These are phyloP conservation scores for Todus mexicanus DNA, from an alignment of 2,797 vertebrate species.

Conservation along the genomic window DNA sequence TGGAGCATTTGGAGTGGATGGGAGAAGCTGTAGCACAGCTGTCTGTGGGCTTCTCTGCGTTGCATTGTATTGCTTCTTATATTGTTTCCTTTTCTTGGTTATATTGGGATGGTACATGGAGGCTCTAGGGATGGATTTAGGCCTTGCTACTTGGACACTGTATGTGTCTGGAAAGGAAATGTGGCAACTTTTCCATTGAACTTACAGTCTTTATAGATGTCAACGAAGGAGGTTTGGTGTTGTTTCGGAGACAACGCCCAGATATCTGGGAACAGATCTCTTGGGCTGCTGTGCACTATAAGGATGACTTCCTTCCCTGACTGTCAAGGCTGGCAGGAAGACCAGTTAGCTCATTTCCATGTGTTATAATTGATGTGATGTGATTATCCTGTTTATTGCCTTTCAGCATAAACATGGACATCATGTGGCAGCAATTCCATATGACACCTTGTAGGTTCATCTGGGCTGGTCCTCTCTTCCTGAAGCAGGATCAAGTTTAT, in stretches of 20 bases:
- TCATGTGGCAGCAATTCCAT: not conserved
- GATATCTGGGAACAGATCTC: not conserved
- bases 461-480: not conserved
- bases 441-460: not conserved
- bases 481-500: not conserved
- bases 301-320: not conserved
- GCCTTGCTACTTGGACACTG: not conserved
- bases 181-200: not conserved
- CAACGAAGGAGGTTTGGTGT: not conserved
- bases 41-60: not conserved
- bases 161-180: not conserved
- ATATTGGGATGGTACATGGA: not conserved
- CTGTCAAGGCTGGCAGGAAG: not conserved
- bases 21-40: not conserved
- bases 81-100: not conserved
- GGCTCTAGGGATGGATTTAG: not conserved
- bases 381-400: conserved; percentile 12
- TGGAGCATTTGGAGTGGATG: not conserved
- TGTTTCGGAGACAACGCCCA: not conserved
- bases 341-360: not conserved
- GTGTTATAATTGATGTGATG: not conserved
- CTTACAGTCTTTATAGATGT: not conserved
- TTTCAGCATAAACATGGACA: not conserved
- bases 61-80: not conserved
- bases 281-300: not conserved